These are phyloP conservation scores for Serripes groenlandicus DNA, from an alignment of 2,888 invertebrate species.

Conservation along the genomic window DNA sequence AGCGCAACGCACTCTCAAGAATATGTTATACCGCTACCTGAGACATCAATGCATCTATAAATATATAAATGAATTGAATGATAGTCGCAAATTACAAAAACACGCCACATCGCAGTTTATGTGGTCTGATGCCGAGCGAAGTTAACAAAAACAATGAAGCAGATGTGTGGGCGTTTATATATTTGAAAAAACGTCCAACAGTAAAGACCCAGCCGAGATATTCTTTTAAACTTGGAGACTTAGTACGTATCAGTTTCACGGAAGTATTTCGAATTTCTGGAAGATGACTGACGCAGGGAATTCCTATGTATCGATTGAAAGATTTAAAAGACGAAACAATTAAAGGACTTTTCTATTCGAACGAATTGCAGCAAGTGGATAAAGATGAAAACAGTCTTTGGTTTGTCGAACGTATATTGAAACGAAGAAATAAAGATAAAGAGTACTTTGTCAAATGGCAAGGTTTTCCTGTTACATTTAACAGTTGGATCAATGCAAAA, in stretches of 20 bases:
- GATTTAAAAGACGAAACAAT: constrained; percentile 46
- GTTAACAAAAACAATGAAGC: constrained; percentile 42
- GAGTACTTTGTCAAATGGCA: constrained; percentile 57
- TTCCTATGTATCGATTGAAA: constrained; percentile 40
- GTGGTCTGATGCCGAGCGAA: constrained; percentile 30
- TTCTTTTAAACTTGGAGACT: constrained; percentile 28
- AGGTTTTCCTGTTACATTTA: constrained; percentile 51
- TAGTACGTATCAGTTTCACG: constrained; percentile 38
- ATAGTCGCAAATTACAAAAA: constrained; percentile 24
- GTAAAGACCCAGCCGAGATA: constrained; percentile 23
- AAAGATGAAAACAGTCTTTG: constrained; percentile 56
- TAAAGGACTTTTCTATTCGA: constrained; percentile 39
- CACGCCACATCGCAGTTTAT: constrained; percentile 38
- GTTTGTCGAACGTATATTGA: constrained; percentile 40
- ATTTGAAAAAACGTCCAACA: constrained; percentile 26
- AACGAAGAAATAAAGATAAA: constrained; percentile 41
- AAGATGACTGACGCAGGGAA: constrained; percentile 29
- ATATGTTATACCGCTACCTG: constrained; percentile 5
- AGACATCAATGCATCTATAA: constrained; percentile 8
- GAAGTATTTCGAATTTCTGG: constrained; percentile 48
- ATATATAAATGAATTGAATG: constrained; percentile 11
- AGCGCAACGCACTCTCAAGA: constrained; percentile 32
- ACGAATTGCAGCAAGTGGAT: constrained; percentile 50
- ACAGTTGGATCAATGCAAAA: constrained; percentile 54
- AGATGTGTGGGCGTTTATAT: constrained; percentile 47